Conservation (phyloP, 2,797 vertebrate species). For the Onychomys torridus region DNA sequence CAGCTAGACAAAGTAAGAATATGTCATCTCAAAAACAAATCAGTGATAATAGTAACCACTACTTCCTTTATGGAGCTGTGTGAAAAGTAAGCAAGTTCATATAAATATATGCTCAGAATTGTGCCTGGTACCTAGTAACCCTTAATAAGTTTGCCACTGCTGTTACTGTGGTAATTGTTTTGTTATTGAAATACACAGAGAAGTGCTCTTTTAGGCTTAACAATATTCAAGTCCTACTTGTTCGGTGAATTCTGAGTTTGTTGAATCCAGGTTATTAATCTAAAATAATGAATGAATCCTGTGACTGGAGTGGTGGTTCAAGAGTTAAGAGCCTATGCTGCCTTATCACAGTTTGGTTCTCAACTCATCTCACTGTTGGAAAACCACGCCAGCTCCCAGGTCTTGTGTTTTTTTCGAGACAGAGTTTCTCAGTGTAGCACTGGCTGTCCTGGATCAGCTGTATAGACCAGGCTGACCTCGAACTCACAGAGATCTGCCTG, state of each 20-base stretch:
- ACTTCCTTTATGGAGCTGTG: background rate
- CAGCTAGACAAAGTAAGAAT: background rate
- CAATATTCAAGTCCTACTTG: background rate
- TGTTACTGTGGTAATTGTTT: background rate
- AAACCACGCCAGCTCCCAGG: background rate
- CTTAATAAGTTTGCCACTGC: background rate
- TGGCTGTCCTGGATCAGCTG: background rate
- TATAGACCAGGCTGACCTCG: background rate
- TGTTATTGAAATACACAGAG: background rate
- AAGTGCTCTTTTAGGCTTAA: background rate
- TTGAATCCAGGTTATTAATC: background rate
- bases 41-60: background rate
- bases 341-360: too few relatives aligned
- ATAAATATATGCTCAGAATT: background rate
- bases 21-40: background rate
- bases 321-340: background rate
- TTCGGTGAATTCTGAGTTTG: background rate
- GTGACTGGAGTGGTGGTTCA: background rate
- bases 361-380: background rate
- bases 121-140: background rate
- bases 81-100: background rate
- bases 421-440: background rate
- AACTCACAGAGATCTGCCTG: background rate
- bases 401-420: background rate
- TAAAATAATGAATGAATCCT: background rate